Conservation (phyloP, 2,113 vertebrate species). For the Fregetta grallaria region DNA sequence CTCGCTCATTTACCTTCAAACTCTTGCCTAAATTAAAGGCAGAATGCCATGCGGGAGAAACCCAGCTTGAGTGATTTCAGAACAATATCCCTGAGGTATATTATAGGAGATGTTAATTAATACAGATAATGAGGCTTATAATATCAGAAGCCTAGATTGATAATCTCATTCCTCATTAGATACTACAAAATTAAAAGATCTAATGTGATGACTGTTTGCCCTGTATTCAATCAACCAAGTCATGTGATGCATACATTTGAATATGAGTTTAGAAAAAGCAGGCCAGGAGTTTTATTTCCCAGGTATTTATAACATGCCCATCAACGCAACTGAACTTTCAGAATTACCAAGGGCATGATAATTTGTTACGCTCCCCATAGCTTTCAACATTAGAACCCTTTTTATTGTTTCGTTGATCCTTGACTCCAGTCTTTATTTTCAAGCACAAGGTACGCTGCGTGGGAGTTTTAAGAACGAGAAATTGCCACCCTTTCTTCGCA, state of each 20-base stretch:
- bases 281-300: background rate
- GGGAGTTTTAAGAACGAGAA: slow-evolving; percentile 65
- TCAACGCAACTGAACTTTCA: slow-evolving; percentile 31
- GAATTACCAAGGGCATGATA: background rate
- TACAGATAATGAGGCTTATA: slow-evolving; percentile 30
- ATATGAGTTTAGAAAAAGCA: background rate
- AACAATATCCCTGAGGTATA: slow-evolving; percentile 1
- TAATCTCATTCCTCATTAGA: slow-evolving; percentile 50
- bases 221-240: background rate
- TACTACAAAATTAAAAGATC: slow-evolving; percentile 44
- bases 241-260: background rate
- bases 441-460: background rate
- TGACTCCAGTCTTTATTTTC: background rate
- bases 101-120: slow-evolving; percentile 46
- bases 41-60: background rate
- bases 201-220: background rate
- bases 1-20: background rate
- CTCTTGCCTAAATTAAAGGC: background rate
- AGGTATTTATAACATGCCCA: background rate
- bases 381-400: slow-evolving; percentile 54
- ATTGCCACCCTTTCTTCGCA: slow-evolving; percentile 24
- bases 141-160: slow-evolving; percentile 11
- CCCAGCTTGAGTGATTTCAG: background rate
- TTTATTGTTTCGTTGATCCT: slow-evolving; percentile 60
- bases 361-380: background rate